Conservation (phyloP, 2,888 invertebrate genomes). For the Antheraea yamamai region DNA sequence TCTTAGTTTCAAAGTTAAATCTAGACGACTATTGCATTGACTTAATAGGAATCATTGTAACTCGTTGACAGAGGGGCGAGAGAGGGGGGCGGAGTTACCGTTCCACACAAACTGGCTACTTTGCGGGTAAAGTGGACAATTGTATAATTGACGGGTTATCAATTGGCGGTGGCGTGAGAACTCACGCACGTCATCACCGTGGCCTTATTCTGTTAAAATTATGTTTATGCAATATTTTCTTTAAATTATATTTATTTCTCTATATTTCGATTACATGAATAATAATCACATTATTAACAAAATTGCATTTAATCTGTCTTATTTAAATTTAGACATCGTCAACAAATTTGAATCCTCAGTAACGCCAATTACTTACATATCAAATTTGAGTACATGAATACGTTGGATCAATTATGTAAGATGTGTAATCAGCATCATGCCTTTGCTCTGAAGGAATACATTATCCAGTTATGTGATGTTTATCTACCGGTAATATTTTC, state of each 20-base stretch:
- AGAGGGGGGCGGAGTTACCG: conserved; percentile 18
- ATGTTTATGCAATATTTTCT: not conserved
- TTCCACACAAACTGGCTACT: conserved; percentile 38
- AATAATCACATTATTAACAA: too few relatives aligned
- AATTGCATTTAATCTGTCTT: too few relatives aligned
- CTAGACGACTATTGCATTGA: too few relatives aligned
- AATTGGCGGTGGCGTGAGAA: conserved; percentile 46
- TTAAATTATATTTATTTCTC: too few relatives aligned
- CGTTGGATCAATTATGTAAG: not conserved
- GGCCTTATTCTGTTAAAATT: conserved; percentile 14
- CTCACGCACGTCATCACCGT: conserved; percentile 20
- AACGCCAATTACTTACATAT: not conserved
- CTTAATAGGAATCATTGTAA: too few relatives aligned
- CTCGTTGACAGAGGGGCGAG: too few relatives aligned
- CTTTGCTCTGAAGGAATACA: not conserved
- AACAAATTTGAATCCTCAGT: not conserved
- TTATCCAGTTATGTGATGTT: not conserved
- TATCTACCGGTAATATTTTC: not conserved
- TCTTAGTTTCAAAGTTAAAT: too few relatives aligned
- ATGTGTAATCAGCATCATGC: not conserved
- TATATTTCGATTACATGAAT: too few relatives aligned
- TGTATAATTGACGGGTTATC: conserved; percentile 66
- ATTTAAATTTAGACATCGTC: too few relatives aligned
- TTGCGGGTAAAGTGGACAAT: conserved; percentile 53
- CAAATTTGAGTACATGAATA: not conserved